A percentile compares a stretch with the other conserved stretches of the same genome.
phyloP scores from a whole-genome alignment of 92 coral and sea anemone genomes.

The Parazoanthus swiftii region DNA sequence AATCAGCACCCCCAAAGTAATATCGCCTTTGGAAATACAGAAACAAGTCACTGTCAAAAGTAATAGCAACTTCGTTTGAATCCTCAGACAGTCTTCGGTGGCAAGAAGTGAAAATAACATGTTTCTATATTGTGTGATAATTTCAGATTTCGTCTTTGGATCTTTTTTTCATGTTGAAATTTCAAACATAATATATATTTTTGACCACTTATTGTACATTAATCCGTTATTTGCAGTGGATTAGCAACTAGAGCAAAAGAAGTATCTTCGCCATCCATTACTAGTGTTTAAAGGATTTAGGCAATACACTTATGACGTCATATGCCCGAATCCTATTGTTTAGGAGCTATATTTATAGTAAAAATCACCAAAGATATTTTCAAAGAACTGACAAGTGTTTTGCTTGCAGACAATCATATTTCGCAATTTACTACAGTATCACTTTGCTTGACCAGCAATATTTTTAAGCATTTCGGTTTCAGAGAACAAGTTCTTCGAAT shows the following conservation, averaged over 20 bases:
- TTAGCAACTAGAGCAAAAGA: neutral
- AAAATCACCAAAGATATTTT: neutral
- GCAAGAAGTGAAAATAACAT: neutral
- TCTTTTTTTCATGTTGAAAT: neutral
- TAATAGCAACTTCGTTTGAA: neutral
- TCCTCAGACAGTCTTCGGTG: slow-evolving; percentile 12
- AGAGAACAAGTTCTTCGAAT: neutral
- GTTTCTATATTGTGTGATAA: neutral
- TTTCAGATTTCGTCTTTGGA: neutral
- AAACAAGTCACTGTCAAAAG: slow-evolving; percentile 5
- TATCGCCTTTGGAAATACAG: slow-evolving; percentile 54
- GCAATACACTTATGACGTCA: slow-evolving; percentile 16
- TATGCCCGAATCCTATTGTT: neutral
- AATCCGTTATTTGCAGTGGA: neutral
- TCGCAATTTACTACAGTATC: neutral
- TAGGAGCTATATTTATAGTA: neutral
- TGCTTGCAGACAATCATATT: neutral
- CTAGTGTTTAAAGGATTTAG: neutral
- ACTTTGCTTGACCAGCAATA: neutral
- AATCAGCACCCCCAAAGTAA: slow-evolving; percentile 80
- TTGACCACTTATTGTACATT: neutral
- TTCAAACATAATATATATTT: neutral
- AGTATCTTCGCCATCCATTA: neutral
- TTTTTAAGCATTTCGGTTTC: neutral
- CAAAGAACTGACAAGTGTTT: neutral